These are phyloP conservation scores for Clarias batrachus DNA, from an alignment of 2,113 vertebrate species.

Conservation along the genomic window DNA sequence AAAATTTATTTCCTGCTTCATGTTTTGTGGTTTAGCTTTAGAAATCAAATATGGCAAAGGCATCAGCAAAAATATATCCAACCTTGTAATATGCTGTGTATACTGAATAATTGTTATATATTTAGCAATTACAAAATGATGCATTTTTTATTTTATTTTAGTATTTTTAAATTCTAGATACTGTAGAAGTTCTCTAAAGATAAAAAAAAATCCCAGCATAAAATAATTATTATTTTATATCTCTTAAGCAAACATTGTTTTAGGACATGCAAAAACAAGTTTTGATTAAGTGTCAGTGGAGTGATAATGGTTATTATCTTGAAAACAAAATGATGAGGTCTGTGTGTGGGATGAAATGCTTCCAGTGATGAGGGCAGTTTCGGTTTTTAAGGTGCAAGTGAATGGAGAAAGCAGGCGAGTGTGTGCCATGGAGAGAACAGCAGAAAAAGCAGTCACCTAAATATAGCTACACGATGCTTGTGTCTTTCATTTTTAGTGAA, in stretches of 20 bases:
- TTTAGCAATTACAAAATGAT: background rate
- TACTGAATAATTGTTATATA: background rate
- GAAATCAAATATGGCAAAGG: constrained; percentile 22
- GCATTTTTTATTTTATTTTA: background rate
- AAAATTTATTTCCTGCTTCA: constrained; percentile 25
- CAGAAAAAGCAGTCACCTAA: constrained; percentile 27
- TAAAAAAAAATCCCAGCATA: background rate
- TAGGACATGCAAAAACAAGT: constrained; percentile 8
- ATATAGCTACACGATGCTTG: constrained; percentile 32
- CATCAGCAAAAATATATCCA: background rate
- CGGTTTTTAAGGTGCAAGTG: constrained; percentile 7
- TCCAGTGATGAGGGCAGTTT: constrained; percentile 15
- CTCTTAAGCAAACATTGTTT: constrained; percentile 26
- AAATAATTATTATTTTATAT: background rate
- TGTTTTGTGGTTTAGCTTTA: constrained; percentile 24
- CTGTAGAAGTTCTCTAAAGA: background rate
- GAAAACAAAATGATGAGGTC: constrained; percentile 29
- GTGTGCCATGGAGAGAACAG: background rate
- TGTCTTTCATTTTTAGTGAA: constrained; percentile 38
- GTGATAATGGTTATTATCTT: constrained; percentile 14
- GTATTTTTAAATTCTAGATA: background rate
- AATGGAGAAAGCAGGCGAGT: constrained; percentile 20
- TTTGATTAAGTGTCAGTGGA: constrained; percentile 4
- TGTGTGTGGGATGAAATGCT: constrained; percentile 24
- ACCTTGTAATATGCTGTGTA: constrained; percentile 32